Evolutionary conservation across 2,888 invertebrate genomes (phyloP).

Genomic region (Cordilura impudica): DNA sequence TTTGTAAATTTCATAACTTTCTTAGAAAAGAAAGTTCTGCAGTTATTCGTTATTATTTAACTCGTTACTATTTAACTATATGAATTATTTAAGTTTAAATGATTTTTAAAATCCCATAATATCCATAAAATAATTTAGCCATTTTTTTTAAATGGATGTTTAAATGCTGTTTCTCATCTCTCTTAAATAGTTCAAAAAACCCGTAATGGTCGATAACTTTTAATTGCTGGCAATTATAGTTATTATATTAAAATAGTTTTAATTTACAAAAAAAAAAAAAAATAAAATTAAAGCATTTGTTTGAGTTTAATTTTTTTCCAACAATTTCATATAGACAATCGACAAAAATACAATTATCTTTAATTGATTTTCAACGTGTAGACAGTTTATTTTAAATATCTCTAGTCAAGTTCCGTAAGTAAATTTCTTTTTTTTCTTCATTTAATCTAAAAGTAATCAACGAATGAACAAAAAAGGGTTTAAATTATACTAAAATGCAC

Average conservation of each 20-base stretch:
- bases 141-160: background rate
- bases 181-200: background rate
- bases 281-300: constrained; percentile 20
- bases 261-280: background rate
- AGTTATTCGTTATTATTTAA: background rate
- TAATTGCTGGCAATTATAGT: constrained; percentile 13
- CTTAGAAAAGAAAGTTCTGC: background rate
- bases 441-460: background rate
- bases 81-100: background rate
- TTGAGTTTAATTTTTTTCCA: background rate
- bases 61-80: no score
- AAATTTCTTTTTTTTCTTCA: background rate
- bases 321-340: background rate
- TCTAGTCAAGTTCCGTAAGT: background rate
- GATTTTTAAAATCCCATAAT: background rate
- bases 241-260: constrained; percentile 1
- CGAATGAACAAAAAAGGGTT: background rate
- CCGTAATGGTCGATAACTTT: constrained; percentile 33
- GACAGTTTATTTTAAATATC: background rate
- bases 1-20: background rate
- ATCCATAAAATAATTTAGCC: background rate
- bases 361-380: constrained; percentile 69
- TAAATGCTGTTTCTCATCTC: background rate
- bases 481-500: background rate
- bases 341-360: constrained; percentile 63